Percentiles rank a stretch among this genome's conserved stretches.
phyloP scores from a whole-genome alignment of 2,113 vertebrate genomes.

The Corythaixoides concolor region DNA sequence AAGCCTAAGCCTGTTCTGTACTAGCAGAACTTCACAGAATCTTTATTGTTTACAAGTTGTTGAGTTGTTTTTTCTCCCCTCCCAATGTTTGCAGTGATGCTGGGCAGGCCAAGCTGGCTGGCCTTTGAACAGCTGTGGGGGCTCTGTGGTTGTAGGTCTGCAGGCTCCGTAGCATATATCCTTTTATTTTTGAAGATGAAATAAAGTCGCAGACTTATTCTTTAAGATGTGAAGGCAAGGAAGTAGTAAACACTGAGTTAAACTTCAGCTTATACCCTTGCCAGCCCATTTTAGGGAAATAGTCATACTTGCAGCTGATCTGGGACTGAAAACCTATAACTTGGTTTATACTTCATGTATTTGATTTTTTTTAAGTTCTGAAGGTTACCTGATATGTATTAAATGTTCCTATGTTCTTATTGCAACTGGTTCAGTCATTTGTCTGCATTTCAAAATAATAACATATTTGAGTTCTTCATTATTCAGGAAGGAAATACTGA shows the following conservation, averaged over 20 bases:
- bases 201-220: neutral
- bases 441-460: neutral
- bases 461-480: neutral
- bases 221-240: neutral
- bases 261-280: neutral
- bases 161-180: neutral
- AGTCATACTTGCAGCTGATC: neutral
- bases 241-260: neutral
- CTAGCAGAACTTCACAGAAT: neutral
- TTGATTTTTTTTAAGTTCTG: neutral
- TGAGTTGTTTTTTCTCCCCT: neutral
- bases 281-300: neutral
- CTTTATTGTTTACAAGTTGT: neutral
- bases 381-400: neutral
- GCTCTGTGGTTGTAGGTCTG: neutral
- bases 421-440: neutral
- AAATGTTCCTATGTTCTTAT: neutral
- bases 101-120: neutral
- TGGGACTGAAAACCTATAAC: neutral
- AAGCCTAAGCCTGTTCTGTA: neutral
- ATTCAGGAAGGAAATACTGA: neutral
- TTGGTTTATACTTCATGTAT: neutral
- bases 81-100: neutral
- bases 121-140: neutral
- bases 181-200: neutral